Evolutionary conservation across 2,888 invertebrate species (phyloP).

Genomic region (Bombylius major): DNA sequence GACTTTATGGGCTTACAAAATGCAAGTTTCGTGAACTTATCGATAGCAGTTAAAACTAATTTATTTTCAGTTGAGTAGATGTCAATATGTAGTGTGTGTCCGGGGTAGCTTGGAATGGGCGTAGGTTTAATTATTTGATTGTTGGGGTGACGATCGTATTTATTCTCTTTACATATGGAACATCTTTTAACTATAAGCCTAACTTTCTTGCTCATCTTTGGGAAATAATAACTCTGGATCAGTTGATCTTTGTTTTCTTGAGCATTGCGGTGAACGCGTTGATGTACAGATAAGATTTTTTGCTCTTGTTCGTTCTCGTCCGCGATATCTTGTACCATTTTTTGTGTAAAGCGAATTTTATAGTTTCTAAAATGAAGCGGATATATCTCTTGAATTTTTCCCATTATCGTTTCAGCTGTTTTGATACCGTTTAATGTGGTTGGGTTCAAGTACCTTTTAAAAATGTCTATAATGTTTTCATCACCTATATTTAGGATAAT

Average conservation of each 20-base stretch:
- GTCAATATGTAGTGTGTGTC: constrained; percentile 3
- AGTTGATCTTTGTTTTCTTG: not conserved
- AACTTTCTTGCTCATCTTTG: too few species aligned
- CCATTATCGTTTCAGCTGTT: not conserved
- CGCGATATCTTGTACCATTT: not conserved
- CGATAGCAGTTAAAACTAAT: constrained; percentile 3
- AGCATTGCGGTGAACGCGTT: not conserved
- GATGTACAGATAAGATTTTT: not conserved
- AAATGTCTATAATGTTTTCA: not conserved
- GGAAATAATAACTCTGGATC: not conserved
- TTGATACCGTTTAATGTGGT: not conserved
- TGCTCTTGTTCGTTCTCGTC: not conserved
- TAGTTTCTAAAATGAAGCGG: not conserved
- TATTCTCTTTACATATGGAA: too few species aligned
- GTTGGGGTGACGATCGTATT: not conserved
- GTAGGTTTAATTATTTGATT: not conserved
- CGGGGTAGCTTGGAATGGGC: not conserved
- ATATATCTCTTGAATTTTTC: not conserved
- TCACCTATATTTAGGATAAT: not conserved
- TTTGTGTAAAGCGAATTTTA: not conserved
- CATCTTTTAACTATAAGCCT: too few species aligned
- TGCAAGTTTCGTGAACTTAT: not conserved
- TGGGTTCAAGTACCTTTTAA: not conserved
- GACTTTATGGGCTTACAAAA: not conserved
- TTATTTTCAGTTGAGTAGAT: not conserved